These are phyloP conservation scores for Zoanthus gigantus DNA, from an alignment of 92 coral and sea anemone species.

Conservation along the genomic window DNA sequence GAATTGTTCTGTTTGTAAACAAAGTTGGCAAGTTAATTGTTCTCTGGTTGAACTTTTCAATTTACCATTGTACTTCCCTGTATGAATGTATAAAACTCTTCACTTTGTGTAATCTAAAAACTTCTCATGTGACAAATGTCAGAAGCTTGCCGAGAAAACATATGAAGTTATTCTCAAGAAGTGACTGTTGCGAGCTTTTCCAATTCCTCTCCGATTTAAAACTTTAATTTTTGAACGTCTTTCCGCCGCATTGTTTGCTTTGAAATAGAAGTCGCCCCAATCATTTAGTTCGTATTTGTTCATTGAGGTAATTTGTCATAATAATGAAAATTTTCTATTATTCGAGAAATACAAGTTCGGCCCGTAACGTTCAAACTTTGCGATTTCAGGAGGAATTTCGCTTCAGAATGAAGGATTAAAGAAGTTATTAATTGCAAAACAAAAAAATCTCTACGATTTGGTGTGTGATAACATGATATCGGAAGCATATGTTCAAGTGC, in stretches of 20 bases:
- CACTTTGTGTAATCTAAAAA: constrained; percentile 24
- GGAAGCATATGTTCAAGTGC: constrained; percentile 17
- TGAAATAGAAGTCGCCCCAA: neutral
- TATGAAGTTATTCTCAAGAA: neutral
- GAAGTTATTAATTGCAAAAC: neutral
- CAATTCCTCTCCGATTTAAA: neutral
- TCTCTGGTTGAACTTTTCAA: constrained; percentile 39
- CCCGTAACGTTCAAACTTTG: neutral
- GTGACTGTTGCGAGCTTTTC: neutral
- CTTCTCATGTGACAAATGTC: constrained; percentile 5
- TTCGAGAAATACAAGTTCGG: neutral
- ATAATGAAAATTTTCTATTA: neutral
- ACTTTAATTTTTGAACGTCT: neutral
- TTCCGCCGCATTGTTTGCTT: constrained; percentile 3
- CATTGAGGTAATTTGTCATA: neutral
- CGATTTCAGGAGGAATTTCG: neutral
- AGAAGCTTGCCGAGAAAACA: neutral
- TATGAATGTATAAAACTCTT: constrained; percentile 13
- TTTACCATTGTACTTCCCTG: constrained; percentile 19
- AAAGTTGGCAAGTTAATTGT: constrained; percentile 21
- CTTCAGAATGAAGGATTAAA: neutral
- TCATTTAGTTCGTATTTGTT: neutral
- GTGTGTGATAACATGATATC: constrained; percentile 27
- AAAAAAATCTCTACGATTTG: neutral
- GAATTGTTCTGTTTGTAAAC: constrained; percentile 52